phyloP scores from a whole-genome alignment of 1,140 invertebrate species.

The Drosophila varians region DNA sequence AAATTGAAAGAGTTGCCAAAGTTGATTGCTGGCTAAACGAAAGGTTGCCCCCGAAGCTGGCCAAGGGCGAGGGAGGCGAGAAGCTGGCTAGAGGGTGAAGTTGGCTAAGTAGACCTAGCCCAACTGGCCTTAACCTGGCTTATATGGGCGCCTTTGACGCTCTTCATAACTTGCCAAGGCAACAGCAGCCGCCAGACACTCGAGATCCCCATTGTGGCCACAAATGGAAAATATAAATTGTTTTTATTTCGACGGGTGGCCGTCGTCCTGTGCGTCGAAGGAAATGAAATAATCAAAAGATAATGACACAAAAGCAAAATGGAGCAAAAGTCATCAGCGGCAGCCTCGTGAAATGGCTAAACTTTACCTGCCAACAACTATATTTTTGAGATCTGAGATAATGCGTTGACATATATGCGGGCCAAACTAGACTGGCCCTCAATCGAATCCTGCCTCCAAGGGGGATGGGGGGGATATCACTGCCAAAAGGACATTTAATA shows the following conservation, averaged over 20 bases:
- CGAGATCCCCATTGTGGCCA: constrained; percentile 16
- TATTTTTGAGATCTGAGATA: constrained; percentile 37
- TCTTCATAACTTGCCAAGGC: constrained; percentile 68
- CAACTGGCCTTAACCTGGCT: constrained; percentile 36
- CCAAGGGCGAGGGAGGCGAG: neutral
- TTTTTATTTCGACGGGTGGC: constrained; percentile 31
- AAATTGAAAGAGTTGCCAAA: constrained; percentile 81
- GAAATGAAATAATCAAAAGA: constrained; percentile 79
- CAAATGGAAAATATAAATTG: constrained; percentile 43
- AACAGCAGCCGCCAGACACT: constrained; percentile 26
- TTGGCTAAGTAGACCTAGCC: constrained; percentile 18
- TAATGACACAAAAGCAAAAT: constrained; percentile 65
- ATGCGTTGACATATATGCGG: constrained; percentile 21
- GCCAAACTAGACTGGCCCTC: constrained; percentile 1
- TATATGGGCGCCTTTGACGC: constrained; percentile 27
- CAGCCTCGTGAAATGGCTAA: constrained; percentile 57
- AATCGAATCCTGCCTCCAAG: constrained; percentile 4
- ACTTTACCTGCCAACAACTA: constrained; percentile 42
- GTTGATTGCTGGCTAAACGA: constrained; percentile 75
- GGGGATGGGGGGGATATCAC: neutral
- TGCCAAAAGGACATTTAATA: constrained; percentile 67
- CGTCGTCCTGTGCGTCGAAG: constrained; percentile 34
- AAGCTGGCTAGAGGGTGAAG: neutral
- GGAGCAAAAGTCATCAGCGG: constrained; percentile 46
- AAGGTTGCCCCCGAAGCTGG: constrained; percentile 34